These are phyloP conservation scores for Coelopa frigida DNA, from an alignment of 1,140 invertebrate genomes.

Conservation along the genomic window DNA sequence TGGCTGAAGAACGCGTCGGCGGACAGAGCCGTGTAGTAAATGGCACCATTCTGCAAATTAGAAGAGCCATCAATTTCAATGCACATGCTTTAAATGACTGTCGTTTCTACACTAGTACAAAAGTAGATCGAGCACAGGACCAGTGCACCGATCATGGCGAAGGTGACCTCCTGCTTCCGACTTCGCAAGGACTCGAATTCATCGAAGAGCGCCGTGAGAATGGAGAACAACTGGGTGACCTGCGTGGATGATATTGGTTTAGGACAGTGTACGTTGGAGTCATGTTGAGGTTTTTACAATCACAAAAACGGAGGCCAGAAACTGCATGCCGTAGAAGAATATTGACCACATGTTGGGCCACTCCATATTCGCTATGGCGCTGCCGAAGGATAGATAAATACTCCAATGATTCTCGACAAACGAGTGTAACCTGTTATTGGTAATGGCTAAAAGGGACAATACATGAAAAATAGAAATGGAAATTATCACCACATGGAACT, in stretches of 20 bases:
- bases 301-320: slow-evolving; percentile 5
- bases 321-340: slow-evolving; percentile 12
- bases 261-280: neutral
- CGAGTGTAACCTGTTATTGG: slow-evolving; percentile 21
- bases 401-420: slow-evolving; percentile 22
- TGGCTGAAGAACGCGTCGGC: slow-evolving; percentile 59
- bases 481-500: neutral
- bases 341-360: slow-evolving; percentile 14
- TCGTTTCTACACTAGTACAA: slow-evolving; percentile 25
- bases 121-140: slow-evolving; percentile 20
- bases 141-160: slow-evolving; percentile 19
- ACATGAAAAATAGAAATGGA: neutral
- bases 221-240: slow-evolving; percentile 4
- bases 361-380: slow-evolving; percentile 6
- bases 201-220: slow-evolving; percentile 21
- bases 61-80: too few relatives aligned
- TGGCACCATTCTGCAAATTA: slow-evolving; percentile 20
- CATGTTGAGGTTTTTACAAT: slow-evolving; percentile 5
- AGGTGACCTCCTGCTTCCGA: slow-evolving; percentile 21
- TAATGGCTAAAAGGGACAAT: slow-evolving; percentile 14
- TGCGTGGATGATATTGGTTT: neutral
- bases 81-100: too few relatives aligned
- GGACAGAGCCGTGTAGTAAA: slow-evolving; percentile 19
- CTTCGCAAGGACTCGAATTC: slow-evolving; percentile 26
- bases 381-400: slow-evolving; percentile 10